phyloP scores from a whole-genome alignment of 2,113 vertebrate genomes.

The Cynopterus brachyotis region DNA sequence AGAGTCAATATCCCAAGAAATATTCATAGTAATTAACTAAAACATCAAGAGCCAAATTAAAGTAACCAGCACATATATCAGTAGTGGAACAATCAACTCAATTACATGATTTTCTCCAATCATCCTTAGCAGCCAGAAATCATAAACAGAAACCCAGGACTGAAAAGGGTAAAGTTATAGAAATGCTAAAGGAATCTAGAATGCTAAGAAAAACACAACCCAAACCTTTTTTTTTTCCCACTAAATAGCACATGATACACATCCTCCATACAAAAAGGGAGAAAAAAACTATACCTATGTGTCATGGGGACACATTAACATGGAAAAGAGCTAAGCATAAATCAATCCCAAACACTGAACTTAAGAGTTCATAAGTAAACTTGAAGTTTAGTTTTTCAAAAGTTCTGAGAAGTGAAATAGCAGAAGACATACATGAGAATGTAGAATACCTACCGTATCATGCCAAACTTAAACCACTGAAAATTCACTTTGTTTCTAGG shows the following conservation, averaged over 20 bases:
- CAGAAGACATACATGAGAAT: neutral
- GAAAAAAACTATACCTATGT: neutral
- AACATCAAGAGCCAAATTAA: conserved; percentile 12
- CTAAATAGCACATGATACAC: neutral
- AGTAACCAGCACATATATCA: neutral
- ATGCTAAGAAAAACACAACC: neutral
- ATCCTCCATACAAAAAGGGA: neutral
- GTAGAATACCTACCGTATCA: neutral
- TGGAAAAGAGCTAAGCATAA: neutral
- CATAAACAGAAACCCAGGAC: neutral
- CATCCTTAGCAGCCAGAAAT: neutral
- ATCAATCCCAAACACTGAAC: neutral
- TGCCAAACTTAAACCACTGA: conserved; percentile 10
- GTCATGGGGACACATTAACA: neutral
- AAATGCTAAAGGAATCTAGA: neutral
- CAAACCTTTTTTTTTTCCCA: neutral
- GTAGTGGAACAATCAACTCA: neutral
- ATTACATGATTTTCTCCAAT: neutral
- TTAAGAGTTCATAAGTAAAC: neutral
- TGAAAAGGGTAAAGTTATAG: neutral
- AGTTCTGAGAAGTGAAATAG: neutral
- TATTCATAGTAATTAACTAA: neutral
- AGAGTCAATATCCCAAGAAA: neutral
- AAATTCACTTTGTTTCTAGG: conserved; percentile 42
- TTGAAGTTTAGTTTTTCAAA: neutral